phyloP scores from a whole-genome alignment of 2,888 invertebrate species.

The Diarsia rubi region DNA sequence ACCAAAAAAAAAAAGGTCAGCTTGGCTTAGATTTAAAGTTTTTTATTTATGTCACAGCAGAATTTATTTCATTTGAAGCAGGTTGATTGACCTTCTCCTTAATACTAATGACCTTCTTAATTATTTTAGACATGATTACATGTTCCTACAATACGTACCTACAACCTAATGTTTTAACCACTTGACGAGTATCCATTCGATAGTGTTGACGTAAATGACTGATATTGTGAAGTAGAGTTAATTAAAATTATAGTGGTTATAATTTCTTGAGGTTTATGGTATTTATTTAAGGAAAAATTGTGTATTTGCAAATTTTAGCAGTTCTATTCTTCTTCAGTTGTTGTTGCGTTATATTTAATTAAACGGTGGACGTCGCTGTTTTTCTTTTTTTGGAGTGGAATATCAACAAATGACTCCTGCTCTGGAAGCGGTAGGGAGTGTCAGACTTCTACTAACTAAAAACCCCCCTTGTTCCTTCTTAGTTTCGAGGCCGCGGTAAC shows the following conservation, averaged over 20 bases:
- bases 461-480: no score
- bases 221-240: slow-evolving; percentile 11
- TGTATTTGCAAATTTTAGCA: background rate
- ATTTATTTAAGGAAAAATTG: background rate
- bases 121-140: slow-evolving; percentile 5
- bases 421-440: no score
- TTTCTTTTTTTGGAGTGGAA: no score
- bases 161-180: background rate
- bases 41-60: background rate
- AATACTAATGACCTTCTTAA: slow-evolving; percentile 16
- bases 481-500: no score
- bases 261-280: background rate
- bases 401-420: no score
- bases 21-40: no score
- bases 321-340: no score
- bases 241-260: slow-evolving; percentile 2
- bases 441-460: no score
- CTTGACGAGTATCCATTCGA: background rate
- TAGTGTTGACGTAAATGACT: slow-evolving; percentile 13
- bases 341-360: background rate
- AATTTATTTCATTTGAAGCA: background rate
- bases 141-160: background rate
- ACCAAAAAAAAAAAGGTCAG: no score
- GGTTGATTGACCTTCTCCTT: slow-evolving; percentile 22
- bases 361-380: no score